Evolutionary conservation across 2,888 invertebrate genomes (phyloP).

Genomic region (Apomyelois bistriatella): DNA sequence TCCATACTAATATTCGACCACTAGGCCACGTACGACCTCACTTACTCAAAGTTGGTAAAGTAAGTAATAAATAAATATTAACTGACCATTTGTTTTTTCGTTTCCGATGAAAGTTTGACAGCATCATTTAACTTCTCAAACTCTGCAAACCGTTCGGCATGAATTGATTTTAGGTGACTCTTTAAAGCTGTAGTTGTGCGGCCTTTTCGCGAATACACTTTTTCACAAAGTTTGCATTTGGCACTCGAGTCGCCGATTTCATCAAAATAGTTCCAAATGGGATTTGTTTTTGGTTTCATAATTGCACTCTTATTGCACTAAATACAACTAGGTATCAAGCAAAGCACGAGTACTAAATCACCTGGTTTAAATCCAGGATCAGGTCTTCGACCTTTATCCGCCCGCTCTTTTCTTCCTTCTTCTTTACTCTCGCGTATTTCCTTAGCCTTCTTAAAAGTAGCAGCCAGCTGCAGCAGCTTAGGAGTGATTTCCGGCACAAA

Average conservation of each 20-base stretch:
- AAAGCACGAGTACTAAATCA: too few species aligned
- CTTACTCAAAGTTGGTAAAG: background rate
- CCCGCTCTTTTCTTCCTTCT: too few species aligned
- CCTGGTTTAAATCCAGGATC: too few species aligned
- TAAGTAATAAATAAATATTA: slow-evolving; percentile 18
- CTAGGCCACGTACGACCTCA: too few species aligned
- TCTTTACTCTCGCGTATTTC: too few species aligned
- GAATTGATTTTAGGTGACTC: slow-evolving; percentile 27
- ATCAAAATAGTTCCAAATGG: slow-evolving; percentile 14
- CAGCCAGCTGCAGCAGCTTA: too few species aligned
- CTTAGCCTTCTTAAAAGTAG: too few species aligned
- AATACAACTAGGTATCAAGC: too few species aligned
- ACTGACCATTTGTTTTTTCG: slow-evolving; percentile 23
- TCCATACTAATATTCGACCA: too few species aligned
- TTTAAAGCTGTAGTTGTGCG: slow-evolving; percentile 27
- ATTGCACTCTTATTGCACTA: slow-evolving; percentile 26
- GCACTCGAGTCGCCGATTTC: background rate
- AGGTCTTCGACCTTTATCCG: too few species aligned
- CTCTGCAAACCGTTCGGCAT: slow-evolving; percentile 23
- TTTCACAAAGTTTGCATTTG: slow-evolving; percentile 8
- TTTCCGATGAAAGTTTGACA: slow-evolving; percentile 15
- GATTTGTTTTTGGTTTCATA: slow-evolving; percentile 18
- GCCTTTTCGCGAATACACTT: slow-evolving; percentile 28
- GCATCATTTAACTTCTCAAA: slow-evolving; percentile 20
- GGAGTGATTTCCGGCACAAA: too few species aligned